Base-by-base conservation (phyloP, 2,113 vertebrate genomes). In the Machaerirhynchus nigripectus region DNA sequence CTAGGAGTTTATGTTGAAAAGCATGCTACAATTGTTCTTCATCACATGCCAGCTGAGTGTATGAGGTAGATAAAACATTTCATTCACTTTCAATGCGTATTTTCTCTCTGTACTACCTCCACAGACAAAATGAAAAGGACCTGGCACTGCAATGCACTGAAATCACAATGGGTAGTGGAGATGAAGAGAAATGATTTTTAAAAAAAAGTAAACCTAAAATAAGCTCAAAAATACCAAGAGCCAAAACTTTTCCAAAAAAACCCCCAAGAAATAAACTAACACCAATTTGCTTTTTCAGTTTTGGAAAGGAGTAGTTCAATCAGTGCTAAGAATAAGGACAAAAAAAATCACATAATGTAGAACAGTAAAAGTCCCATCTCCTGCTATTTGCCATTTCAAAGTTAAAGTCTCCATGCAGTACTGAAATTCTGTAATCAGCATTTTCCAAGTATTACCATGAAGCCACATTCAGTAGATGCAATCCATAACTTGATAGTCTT, bases 101-200 rank as follows among this genome's bases (percentile, higher is more conserved):
- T 59, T 90, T 52, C 35, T 82, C 37, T 49, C n/a, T 79, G n/a
- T 19, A 42, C 24, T 68, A 90, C 1, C 4, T 5, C 3, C 13
- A 52, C 15, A 79, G 12, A 57, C 2, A 47, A 49, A 76, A 30
- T 8, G 9, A 55, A 47, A 53, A 42, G 5, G 6, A 56, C 3
- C 10, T 73, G 26, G 39, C 13, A 73, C 33, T 30, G 12, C 6
- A 92, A 59, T 4, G 13, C 15, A 46, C 26, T 82, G 56, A 80
- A 70, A 53, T 46, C 15, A 40, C 27, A n/a, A 42, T 4, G 3
- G 7, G 12, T 20, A 77, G 20, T 14, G 22, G 37, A 73, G 19
- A 68, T 13, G 7, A 76, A 83, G 3, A 6, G 7, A 13, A 50
- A 17, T 16, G 0, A 44, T 6, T 17, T 9, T 3, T 10, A 56